phyloP scores from a whole-genome alignment of 2,113 vertebrate genomes.

The Nematolebias whitei region DNA sequence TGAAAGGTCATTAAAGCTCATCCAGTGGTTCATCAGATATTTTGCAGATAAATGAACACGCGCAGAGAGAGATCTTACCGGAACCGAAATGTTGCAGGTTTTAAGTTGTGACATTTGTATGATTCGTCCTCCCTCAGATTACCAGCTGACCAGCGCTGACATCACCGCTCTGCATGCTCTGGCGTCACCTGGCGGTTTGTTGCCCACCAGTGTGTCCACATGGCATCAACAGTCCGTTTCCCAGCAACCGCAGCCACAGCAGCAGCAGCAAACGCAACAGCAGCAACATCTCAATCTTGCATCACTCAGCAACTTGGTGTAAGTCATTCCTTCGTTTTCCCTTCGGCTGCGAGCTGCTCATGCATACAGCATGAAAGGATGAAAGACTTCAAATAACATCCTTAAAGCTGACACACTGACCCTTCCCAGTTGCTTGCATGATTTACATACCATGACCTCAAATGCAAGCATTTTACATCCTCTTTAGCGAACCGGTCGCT shows the following conservation, averaged over 20 bases:
- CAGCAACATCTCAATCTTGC: conserved; percentile 88
- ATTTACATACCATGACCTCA: conserved; percentile 62
- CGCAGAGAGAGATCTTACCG: too few relatives aligned
- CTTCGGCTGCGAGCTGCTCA: neutral
- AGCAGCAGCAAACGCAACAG: conserved; percentile 76
- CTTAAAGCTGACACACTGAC: conserved; percentile 27
- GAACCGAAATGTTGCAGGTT: too few relatives aligned
- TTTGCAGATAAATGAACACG: too few relatives aligned
- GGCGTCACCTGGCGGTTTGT: conserved; percentile 87
- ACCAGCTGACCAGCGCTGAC: conserved; percentile 96
- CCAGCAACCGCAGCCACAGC: conserved; percentile 83
- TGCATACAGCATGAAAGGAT: neutral
- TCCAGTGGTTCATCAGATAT: too few relatives aligned
- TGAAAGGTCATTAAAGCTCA: too few relatives aligned
- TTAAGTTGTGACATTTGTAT: neutral
- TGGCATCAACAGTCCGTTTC: conserved; percentile 90
- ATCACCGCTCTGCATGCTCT: conserved; percentile 92
- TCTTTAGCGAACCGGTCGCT: conserved; percentile 51
- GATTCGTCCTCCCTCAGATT: conserved; percentile 80
- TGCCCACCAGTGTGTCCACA: conserved; percentile 88
- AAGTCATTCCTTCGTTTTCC: conserved; percentile 69
- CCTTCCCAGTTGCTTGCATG: conserved; percentile 55
- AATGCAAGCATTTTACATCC: conserved; percentile 57
- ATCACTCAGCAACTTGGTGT: conserved; percentile 94
- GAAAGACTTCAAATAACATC: conserved; percentile 1